These are phyloP conservation scores for Bostrychus sinensis DNA, from an alignment of 2,113 vertebrate species.

Conservation along the genomic window DNA sequence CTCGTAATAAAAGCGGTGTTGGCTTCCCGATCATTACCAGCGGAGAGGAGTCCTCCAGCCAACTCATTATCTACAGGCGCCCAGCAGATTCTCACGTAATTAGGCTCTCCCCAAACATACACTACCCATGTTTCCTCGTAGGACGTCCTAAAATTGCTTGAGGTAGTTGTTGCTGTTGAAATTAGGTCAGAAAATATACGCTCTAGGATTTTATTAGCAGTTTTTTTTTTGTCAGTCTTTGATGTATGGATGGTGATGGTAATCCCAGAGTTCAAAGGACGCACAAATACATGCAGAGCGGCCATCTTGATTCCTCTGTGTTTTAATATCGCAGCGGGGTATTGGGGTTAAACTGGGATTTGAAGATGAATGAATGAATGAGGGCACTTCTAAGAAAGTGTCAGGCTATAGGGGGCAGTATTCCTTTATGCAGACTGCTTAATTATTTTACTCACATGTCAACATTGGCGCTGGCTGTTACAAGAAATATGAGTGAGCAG, in stretches of 20 bases:
- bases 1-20: slow-evolving; percentile 6
- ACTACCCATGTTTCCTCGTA: slow-evolving; percentile 15
- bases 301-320: slow-evolving; percentile 27
- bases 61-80: slow-evolving; percentile 35
- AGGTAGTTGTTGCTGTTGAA: slow-evolving; percentile 33
- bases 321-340: slow-evolving; percentile 41
- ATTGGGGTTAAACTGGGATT: slow-evolving; percentile 70
- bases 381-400: neutral
- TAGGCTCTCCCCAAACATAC: slow-evolving; percentile 23
- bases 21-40: slow-evolving; percentile 20
- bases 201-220: neutral
- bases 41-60: slow-evolving; percentile 15
- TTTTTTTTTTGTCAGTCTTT: slow-evolving; percentile 15
- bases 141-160: slow-evolving; percentile 27
- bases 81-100: slow-evolving; percentile 29
- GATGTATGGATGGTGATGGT: slow-evolving; percentile 36
- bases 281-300: slow-evolving; percentile 35
- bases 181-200: slow-evolving; percentile 58
- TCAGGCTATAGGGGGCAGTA: too few species aligned
- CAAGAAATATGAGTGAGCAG: neutral
- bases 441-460: slow-evolving; percentile 20
- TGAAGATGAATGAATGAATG: slow-evolving; percentile 39
- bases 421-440: slow-evolving; percentile 3
- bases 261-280: slow-evolving; percentile 57
- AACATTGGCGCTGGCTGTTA: neutral